phyloP scores from a whole-genome alignment of 1,140 invertebrate species.

The Musca vetustissima region DNA sequence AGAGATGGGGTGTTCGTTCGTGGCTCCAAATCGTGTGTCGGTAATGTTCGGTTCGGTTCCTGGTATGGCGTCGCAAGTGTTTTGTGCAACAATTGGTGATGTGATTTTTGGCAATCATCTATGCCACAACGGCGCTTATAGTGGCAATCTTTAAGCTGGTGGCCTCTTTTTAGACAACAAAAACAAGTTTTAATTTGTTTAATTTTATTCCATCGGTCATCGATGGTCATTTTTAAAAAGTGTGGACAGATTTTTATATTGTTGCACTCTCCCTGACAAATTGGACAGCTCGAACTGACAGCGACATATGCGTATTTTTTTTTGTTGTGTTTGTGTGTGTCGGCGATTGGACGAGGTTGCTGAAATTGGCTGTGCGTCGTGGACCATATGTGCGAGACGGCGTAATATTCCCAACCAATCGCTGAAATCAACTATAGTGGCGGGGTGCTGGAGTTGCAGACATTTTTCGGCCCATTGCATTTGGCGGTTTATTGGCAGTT shows the following conservation, averaged over 20 bases:
- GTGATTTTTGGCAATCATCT: too few species aligned
- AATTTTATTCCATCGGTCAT: neutral
- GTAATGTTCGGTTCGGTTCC: too few species aligned
- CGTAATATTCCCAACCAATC: neutral
- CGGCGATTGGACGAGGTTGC: neutral
- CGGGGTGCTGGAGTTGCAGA: neutral
- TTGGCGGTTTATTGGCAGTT: neutral
- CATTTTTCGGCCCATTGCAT: neutral
- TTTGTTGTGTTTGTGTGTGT: neutral
- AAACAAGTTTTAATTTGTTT: neutral
- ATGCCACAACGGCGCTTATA: too few species aligned
- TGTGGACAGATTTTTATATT: too few species aligned
- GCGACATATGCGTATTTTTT: too few species aligned
- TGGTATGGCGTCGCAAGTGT: neutral
- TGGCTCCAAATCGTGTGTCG: too few species aligned
- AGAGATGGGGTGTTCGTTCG: too few species aligned
- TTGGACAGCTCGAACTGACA: too few species aligned
- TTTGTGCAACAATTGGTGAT: too few species aligned
- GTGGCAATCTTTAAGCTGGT: neutral
- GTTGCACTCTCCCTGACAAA: too few species aligned
- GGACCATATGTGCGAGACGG: neutral
- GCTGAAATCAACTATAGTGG: neutral
- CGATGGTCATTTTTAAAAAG: neutral
- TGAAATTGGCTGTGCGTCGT: neutral
- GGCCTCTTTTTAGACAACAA: neutral